phyloP scores from a whole-genome alignment of 2,113 vertebrate species.

The Daubentonia madagascariensis region DNA sequence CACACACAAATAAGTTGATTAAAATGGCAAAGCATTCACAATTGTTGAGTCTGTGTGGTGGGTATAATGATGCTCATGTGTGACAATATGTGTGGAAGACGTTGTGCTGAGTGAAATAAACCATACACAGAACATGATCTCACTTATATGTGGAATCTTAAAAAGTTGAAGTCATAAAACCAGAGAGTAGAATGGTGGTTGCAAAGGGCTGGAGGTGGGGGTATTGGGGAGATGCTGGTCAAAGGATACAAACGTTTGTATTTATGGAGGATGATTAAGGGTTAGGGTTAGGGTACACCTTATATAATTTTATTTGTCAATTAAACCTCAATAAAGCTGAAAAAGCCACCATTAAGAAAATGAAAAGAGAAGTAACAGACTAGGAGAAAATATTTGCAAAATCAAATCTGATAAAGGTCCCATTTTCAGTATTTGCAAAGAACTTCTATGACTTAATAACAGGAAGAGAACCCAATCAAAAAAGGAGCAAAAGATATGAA shows the following conservation, averaged over 20 bases:
- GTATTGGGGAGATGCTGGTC: neutral
- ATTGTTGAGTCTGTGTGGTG: accelerated
- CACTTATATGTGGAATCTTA: neutral
- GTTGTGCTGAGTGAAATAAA: neutral
- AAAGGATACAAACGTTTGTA: neutral
- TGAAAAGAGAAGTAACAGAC: neutral
- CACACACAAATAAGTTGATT: neutral
- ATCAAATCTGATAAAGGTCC: neutral
- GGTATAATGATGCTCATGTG: neutral
- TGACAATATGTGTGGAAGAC: too few species aligned
- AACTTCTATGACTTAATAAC: neutral
- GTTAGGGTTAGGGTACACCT: neutral
- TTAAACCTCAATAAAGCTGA: neutral
- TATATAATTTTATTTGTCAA: neutral
- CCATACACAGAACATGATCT: neutral
- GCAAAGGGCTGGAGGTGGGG: neutral
- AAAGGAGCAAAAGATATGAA: neutral
- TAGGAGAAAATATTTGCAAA: neutral
- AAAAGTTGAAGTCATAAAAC: neutral
- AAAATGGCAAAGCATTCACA: neutral
- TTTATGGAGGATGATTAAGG: neutral
- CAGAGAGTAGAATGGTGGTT: neutral
- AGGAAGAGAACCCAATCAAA: neutral
- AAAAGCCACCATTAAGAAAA: neutral
- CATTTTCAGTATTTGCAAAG: neutral